These are phyloP conservation scores for Sarcophaga bullata DNA, from an alignment of 1,140 invertebrate species.

Conservation along the genomic window DNA sequence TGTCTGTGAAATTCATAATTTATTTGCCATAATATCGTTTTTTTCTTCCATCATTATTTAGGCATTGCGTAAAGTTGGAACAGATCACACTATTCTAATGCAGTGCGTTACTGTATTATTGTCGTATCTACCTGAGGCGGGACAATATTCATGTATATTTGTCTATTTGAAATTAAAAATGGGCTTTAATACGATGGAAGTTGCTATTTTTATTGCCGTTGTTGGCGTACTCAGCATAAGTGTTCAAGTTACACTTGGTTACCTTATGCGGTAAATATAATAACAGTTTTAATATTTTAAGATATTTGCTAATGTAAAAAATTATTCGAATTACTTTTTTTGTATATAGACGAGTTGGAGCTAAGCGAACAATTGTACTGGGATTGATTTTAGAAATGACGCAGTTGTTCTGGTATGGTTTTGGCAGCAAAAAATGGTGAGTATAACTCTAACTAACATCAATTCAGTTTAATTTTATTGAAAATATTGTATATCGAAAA, in stretches of 20 bases:
- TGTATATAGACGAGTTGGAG: conserved; percentile 73
- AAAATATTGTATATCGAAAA: conserved; percentile 42
- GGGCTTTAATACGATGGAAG: conserved; percentile 94
- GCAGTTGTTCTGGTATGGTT: conserved; percentile 97
- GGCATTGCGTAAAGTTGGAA: conserved; percentile 91
- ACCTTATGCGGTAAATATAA: conserved; percentile 76
- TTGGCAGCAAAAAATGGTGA: conserved; percentile 72
- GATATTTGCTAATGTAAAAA: too few species aligned
- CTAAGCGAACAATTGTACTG: conserved; percentile 97
- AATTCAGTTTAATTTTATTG: conserved; percentile 4
- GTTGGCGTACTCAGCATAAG: conserved; percentile 96
- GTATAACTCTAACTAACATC: not conserved
- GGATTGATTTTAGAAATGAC: conserved; percentile 96
- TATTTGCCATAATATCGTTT: not conserved
- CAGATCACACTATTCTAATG: conserved; percentile 95
- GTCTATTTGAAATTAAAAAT: conserved; percentile 98
- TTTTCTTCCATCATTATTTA: conserved; percentile 59
- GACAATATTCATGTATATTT: conserved; percentile 99
- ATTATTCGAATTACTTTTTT: not conserved
- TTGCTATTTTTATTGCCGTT: conserved; percentile 97
- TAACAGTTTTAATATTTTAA: not conserved
- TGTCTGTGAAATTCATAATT: not conserved
- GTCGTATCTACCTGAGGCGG: conserved; percentile 97
- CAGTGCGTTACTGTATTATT: conserved; percentile 97
- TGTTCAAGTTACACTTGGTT: conserved; percentile 90